These are phyloP conservation scores for Pedionomus torquatus DNA, from an alignment of 2,113 vertebrate genomes.

Conservation along the genomic window DNA sequence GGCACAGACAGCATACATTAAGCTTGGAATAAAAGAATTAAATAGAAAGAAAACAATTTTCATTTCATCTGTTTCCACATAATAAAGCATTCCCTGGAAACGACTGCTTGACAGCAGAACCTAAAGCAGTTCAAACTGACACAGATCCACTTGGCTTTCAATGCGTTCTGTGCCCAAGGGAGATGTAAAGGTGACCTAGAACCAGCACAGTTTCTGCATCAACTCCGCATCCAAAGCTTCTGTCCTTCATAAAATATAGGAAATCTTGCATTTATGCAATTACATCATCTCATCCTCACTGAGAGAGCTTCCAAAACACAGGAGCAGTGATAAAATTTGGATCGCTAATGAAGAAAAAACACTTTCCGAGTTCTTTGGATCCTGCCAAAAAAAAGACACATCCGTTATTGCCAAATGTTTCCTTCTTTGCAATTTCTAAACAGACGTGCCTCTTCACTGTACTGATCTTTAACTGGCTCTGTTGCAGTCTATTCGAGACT, in stretches of 20 bases:
- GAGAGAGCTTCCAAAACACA: not conserved
- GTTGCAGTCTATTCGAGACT: not conserved
- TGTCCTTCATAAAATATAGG: not conserved
- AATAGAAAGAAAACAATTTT: not conserved
- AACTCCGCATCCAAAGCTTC: not conserved
- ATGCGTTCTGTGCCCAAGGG: accelerated
- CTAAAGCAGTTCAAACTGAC: not conserved
- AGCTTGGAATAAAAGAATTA: not conserved
- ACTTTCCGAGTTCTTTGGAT: not conserved
- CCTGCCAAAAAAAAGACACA: not conserved
- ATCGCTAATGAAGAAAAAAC: not conserved
- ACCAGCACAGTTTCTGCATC: not conserved
- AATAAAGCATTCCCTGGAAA: not conserved
- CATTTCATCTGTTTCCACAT: not conserved
- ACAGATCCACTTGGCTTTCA: not conserved
- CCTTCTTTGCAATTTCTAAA: not conserved
- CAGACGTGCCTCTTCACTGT: not conserved
- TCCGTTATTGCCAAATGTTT: not conserved
- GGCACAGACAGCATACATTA: not conserved
- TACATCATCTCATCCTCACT: not conserved
- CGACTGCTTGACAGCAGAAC: not conserved
- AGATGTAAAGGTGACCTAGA: not conserved
- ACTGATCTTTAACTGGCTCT: not conserved
- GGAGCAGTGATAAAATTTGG: not conserved
- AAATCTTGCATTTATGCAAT: not conserved